Evolutionary conservation across 1,140 invertebrate species (phyloP).

Genomic region (Zaprionus ghesquierei): DNA sequence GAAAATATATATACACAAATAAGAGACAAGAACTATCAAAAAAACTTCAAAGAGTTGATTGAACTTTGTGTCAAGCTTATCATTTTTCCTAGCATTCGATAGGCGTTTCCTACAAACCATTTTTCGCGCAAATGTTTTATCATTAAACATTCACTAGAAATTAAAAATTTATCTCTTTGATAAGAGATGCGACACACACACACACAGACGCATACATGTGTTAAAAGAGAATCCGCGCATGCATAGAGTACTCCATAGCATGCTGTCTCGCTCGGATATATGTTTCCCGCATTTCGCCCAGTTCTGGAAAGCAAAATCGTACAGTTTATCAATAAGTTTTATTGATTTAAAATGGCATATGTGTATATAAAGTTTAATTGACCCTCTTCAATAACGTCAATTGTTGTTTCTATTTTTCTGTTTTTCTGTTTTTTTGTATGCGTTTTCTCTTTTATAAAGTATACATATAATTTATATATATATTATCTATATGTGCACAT

Average conservation of each 20-base stretch:
- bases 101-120: neutral
- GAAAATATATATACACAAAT: neutral
- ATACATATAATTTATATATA: neutral
- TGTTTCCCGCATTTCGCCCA: neutral
- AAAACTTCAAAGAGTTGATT: neutral
- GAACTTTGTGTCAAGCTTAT: neutral
- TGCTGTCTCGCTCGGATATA: constrained; percentile 1
- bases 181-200: too few species aligned
- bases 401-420: neutral
- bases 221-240: neutral
- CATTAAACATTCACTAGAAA: neutral
- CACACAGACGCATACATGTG: too few species aligned
- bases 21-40: neutral
- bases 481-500: constrained; percentile 35
- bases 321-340: constrained; percentile 23
- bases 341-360: constrained; percentile 42
- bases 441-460: neutral
- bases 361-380: constrained; percentile 1
- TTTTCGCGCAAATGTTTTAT: neutral
- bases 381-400: neutral
- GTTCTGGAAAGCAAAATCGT: neutral
- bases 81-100: neutral
- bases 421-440: too few species aligned
- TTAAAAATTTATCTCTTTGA: neutral
- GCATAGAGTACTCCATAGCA: neutral